Base-by-base conservation (phyloP, 2,797 vertebrate genomes). In the Pseudochirops cupreus region DNA sequence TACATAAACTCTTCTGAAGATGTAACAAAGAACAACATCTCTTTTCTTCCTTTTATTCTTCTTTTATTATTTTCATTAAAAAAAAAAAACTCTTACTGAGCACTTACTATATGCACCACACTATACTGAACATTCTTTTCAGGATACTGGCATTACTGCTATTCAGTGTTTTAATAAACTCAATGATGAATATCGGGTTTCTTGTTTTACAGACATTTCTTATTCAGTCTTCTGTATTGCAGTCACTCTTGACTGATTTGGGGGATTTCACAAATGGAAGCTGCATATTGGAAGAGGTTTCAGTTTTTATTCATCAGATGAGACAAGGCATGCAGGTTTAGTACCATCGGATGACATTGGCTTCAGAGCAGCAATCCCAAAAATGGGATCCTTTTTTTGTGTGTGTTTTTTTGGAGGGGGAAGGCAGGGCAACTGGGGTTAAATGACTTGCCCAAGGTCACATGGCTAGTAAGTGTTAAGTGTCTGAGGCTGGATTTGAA, bases 311-410 rank as follows among this genome's bases (percentile, higher is more conserved):
- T 90, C 2, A 24, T 91, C 46, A 50, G 28, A 39, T 26, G 62
- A n/a, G 59, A 59, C 55, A 24, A 95, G 67, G 91, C 52, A 59
- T 95, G 46, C 91, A 1, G 56, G n/a, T 62, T 94, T 53, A 57
- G 53, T 62, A 62, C 1, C 56, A 94, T 53, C 57, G 62, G 52
- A 56, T 55, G 91, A 24, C 54, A 16, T 21, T 24, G 52, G 39
- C 59, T 95, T 95, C 67, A 92, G 56, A 95, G 11, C 46, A 94
- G 29, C 56, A 96, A n/a, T 57, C 95, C 50, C 56, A 57, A 95
- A 6, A 90, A 74, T 52, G 52, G 52, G 4, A 4, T 52, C 52
- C 52, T 52, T 52, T 52, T 52, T 52, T 52, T 52, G 52, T 52
- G 52, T 52, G 4, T 52, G 52, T 6, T 52, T 52, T 52, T 52